phyloP scores from a whole-genome alignment of 1,140 invertebrate species.

The Gonioctena quinquepunctata region DNA sequence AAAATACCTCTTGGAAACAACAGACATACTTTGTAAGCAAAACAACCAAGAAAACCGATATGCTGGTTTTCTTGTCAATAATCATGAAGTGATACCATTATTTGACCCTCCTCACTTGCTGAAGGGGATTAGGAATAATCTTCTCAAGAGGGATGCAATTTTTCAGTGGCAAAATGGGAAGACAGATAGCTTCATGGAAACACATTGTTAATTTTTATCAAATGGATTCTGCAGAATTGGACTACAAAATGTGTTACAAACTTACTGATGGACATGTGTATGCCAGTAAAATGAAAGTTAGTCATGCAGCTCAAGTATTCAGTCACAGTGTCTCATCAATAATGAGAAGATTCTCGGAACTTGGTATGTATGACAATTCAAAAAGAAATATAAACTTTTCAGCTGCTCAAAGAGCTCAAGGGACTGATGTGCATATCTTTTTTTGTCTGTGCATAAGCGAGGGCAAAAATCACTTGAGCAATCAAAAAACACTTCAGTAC shows the following conservation, averaged over 20 bases:
- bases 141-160: too few relatives aligned
- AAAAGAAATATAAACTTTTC: too few relatives aligned
- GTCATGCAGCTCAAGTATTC: constrained; percentile 13
- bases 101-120: constrained; percentile 7
- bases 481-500: too few relatives aligned
- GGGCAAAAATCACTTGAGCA: too few relatives aligned
- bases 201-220: constrained; percentile 4
- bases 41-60: neutral
- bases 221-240: constrained; percentile 6
- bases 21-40: neutral
- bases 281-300: constrained; percentile 18
- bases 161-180: too few relatives aligned
- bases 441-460: too few relatives aligned
- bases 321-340: constrained; percentile 17
- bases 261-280: constrained; percentile 2
- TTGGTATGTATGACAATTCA: too few relatives aligned
- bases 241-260: constrained; percentile 19
- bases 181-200: too few relatives aligned
- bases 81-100: constrained; percentile 10
- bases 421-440: too few relatives aligned
- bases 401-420: too few relatives aligned
- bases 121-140: constrained; percentile 18
- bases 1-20: neutral
- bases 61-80: constrained; percentile 6
- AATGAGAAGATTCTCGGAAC: too few relatives aligned